Evolutionary conservation across 2,797 vertebrate species (phyloP).

Genomic region (Phyllotis vaccarum): DNA sequence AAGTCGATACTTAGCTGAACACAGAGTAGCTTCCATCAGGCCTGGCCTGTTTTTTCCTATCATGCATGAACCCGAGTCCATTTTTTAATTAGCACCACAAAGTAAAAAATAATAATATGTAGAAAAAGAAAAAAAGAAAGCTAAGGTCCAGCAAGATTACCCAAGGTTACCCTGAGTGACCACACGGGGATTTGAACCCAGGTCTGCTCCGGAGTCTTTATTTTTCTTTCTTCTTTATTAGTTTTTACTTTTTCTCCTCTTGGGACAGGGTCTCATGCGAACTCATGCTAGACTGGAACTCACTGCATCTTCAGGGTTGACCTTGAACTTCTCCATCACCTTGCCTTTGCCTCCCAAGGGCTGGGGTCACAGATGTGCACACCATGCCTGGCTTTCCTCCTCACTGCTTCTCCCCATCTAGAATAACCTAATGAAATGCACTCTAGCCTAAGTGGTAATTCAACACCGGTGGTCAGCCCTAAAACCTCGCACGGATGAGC

Average conservation of each 20-base stretch:
- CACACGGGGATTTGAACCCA: conserved; percentile 9
- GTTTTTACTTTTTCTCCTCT: neutral
- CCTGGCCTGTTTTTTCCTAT: too few relatives aligned
- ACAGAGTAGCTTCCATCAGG: neutral
- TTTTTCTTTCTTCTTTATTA: neutral
- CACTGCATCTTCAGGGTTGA: neutral
- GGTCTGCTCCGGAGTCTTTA: neutral
- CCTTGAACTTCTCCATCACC: neutral
- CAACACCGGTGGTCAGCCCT: neutral
- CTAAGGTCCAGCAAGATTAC: neutral
- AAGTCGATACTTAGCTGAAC: too few relatives aligned
- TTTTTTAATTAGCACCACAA: neutral
- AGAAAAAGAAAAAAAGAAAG: neutral
- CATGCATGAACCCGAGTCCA: neutral
- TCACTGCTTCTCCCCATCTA: neutral
- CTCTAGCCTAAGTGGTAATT: neutral
- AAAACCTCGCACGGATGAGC: neutral
- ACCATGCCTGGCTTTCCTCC: neutral
- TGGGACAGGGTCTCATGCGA: neutral
- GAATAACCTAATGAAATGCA: neutral
- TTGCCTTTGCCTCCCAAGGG: neutral
- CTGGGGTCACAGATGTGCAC: neutral
- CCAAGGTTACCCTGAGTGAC: neutral
- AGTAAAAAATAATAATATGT: too few relatives aligned
- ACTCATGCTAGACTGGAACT: neutral